These are phyloP conservation scores for Cryptosula pallasiana DNA, from an alignment of 2,888 invertebrate species.

Conservation along the genomic window DNA sequence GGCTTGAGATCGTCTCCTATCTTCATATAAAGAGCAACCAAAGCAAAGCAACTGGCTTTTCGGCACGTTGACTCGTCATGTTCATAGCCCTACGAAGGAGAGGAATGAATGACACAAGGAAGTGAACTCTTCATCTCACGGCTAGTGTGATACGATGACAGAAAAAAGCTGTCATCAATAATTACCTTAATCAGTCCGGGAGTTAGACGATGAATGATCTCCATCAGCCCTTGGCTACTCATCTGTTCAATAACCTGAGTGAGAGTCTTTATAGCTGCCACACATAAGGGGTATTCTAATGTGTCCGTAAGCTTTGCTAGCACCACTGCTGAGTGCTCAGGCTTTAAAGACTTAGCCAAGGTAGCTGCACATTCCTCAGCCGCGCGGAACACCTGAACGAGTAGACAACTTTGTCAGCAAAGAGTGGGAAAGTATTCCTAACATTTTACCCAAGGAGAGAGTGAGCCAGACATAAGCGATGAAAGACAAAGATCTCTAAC, in stretches of 20 bases:
- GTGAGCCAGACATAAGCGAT: no score
- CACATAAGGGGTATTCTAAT: slow-evolving; percentile 76
- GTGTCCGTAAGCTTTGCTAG: slow-evolving; percentile 78
- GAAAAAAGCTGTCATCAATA: no score
- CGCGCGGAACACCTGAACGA: slow-evolving; percentile 50
- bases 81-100: slow-evolving; percentile 72
- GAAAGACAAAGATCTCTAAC: no score
- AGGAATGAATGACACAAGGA: no score
- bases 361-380: slow-evolving; percentile 78
- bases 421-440: no score
- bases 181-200: slow-evolving; percentile 78
- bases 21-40: slow-evolving; percentile 86
- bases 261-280: slow-evolving; percentile 83
- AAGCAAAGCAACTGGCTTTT: slow-evolving; percentile 93
- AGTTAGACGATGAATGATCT: slow-evolving; percentile 36
- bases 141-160: no score
- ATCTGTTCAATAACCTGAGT: slow-evolving; percentile 31
- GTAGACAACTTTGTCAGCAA: no score
- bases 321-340: slow-evolving; percentile 70
- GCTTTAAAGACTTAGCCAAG: slow-evolving; percentile 74
- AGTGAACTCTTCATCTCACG: no score
- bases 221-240: slow-evolving; percentile 19
- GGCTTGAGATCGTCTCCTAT: slow-evolving; percentile 76
- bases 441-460: no score
- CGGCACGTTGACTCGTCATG: slow-evolving; percentile 85